Percentiles rank a stretch among this genome's conserved stretches.
phyloP scores from a whole-genome alignment of 2,113 vertebrate genomes.

The Plotosus lineatus region DNA sequence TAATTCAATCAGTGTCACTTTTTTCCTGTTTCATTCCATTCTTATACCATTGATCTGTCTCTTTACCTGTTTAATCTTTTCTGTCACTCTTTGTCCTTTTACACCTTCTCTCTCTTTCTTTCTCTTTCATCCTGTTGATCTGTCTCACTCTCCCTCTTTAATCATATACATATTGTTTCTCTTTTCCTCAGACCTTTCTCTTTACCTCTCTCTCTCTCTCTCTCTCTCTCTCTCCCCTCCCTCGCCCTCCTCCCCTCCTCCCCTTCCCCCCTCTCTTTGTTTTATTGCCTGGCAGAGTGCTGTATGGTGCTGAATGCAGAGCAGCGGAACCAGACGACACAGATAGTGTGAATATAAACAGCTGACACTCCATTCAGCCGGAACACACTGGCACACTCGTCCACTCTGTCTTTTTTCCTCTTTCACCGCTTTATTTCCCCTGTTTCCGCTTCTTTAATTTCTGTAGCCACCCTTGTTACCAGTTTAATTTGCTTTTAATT shows the following conservation, averaged over 20 bases:
- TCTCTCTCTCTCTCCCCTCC: not conserved
- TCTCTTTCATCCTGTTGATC: not conserved
- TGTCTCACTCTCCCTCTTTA: not conserved
- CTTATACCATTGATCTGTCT: too few relatives aligned
- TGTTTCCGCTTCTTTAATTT: conserved; percentile 26
- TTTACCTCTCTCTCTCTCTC: not conserved
- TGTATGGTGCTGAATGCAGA: conserved; percentile 27
- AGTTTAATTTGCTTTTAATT: conserved; percentile 63
- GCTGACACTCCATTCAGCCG: conserved; percentile 30
- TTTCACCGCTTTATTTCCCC: not conserved
- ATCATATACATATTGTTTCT: not conserved
- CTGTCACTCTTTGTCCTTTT: too few relatives aligned
- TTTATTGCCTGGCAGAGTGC: conserved; percentile 10
- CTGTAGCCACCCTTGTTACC: conserved; percentile 42
- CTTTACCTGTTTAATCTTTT: too few relatives aligned
- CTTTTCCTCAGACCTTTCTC: not conserved
- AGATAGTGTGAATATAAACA: conserved; percentile 34
- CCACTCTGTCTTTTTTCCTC: not conserved
- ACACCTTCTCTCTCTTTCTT: too few relatives aligned
- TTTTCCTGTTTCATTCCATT: not conserved
- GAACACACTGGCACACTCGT: conserved; percentile 22
- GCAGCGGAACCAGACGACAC: conserved; percentile 34
- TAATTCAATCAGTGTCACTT: too few relatives aligned
- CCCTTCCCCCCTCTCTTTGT: not conserved
- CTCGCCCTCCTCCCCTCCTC: not conserved